These are phyloP conservation scores for Helogale parvula DNA, from an alignment of 2,113 vertebrate species.

Conservation along the genomic window DNA sequence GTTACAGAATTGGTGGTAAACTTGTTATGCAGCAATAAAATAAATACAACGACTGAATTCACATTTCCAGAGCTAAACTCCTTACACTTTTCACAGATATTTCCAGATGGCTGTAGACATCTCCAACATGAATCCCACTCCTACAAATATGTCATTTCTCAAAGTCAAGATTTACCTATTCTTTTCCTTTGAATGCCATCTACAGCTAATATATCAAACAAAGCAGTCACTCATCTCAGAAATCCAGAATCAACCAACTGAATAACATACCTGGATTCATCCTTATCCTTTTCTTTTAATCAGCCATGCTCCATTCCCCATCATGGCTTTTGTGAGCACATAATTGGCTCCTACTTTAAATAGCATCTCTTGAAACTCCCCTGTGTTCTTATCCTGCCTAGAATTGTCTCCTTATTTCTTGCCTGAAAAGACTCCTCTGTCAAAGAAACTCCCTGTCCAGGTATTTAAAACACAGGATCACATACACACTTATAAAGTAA, in stretches of 20 bases:
- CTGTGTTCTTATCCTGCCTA: background rate
- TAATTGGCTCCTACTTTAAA: background rate
- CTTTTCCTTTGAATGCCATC: background rate
- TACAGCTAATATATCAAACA: background rate
- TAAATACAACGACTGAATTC: background rate
- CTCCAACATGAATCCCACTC: background rate
- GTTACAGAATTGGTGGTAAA: background rate
- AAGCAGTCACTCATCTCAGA: background rate
- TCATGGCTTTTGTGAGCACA: background rate
- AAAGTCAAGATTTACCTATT: background rate
- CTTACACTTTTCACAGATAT: background rate
- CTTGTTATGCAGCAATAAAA: background rate
- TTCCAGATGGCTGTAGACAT: background rate
- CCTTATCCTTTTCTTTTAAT: background rate
- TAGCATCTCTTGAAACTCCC: background rate
- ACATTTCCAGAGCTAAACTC: background rate
- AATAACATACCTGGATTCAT: background rate
- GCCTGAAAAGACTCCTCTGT: background rate
- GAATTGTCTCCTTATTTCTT: background rate
- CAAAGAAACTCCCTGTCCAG: background rate
- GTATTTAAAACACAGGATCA: background rate
- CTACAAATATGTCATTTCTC: background rate
- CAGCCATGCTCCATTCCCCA: background rate
- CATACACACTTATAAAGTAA: background rate
- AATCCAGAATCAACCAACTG: background rate